These are phyloP conservation scores for Carduelis carduelis DNA, from an alignment of 2,797 vertebrate genomes.

Conservation along the genomic window DNA sequence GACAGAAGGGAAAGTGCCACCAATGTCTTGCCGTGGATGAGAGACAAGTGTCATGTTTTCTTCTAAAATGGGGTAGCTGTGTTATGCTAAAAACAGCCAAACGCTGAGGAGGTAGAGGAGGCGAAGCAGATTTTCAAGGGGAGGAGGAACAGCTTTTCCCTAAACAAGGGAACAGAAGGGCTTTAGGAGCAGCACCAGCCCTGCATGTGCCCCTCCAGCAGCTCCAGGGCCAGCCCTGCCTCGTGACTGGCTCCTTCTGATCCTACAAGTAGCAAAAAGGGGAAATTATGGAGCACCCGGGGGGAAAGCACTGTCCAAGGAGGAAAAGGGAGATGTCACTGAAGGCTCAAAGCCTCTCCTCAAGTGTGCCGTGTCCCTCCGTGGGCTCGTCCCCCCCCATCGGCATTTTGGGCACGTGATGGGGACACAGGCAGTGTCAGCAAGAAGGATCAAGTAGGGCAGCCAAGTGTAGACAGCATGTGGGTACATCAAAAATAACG, in stretches of 20 bases:
- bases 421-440: neutral
- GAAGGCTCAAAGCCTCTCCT: neutral
- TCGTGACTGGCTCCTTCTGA: fast-evolving
- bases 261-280: neutral
- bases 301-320: neutral
- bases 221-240: neutral
- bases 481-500: neutral
- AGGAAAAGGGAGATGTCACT: neutral
- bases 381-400: neutral
- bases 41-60: neutral
- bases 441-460: neutral
- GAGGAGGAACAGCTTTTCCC: slow-evolving; percentile 9
- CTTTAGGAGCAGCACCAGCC: neutral
- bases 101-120: slow-evolving; percentile 4
- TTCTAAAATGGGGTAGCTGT: neutral
- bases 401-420: neutral
- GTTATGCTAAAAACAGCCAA: neutral
- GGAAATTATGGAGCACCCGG: neutral
- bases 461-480: fast-evolving
- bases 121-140: slow-evolving; percentile 22
- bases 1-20: neutral
- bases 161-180: neutral
- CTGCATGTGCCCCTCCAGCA: fast-evolving
- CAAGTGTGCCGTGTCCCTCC: fast-evolving
- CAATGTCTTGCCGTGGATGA: neutral